Base-by-base conservation (phyloP, 2,113 vertebrate species). In the Macrotis lagotis region DNA sequence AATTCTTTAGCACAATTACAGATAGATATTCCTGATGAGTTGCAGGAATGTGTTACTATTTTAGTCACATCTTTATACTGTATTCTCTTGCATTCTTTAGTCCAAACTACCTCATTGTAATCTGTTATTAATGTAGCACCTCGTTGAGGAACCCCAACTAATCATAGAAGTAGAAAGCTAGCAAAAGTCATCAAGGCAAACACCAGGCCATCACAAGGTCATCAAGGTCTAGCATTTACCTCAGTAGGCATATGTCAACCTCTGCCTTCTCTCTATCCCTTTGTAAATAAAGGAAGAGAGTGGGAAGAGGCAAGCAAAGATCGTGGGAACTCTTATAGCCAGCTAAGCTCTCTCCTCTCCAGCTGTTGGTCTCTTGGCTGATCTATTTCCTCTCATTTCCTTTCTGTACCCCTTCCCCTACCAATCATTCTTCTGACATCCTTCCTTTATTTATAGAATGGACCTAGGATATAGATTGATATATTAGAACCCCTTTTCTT, bases 11-110 rank as follows among this genome's bases (percentile, higher is more conserved):
- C 28, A 66, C 52, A 53, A 3, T 52, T 88, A 93, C 3, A 95
- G n/a, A 51, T 19, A 31, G 37, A 5, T 89, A 44, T 93, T 19
- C 0, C 94, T 92, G 47, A 48, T 37, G 28, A 25, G 59, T 92
- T 96, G n/a, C 28, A 51, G 92, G 92, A 50, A 50, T 50, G 24
- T 89, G n/a, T 95, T 89, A n/a, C 0, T 31, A 52, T 66, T 93
- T 94, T 83, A 93, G 74, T 49, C 26, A 26, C 26, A 90, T 52
- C 59, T 51, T 31, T 19, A 37, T 51, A 93, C 89, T 49, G 24
- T 93, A 66, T 94, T 55, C 24, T 94, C n/a, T 53, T 89, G 91
- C 74, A 88, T 28, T 89, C 74, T 92, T 93, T 19, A 66, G 31
- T 31, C n/a, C 44, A 50, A 22, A 24, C 25, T 19, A 28, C 16